Conservation (phyloP, 2,113 vertebrate genomes). For the Prolemur simus region DNA sequence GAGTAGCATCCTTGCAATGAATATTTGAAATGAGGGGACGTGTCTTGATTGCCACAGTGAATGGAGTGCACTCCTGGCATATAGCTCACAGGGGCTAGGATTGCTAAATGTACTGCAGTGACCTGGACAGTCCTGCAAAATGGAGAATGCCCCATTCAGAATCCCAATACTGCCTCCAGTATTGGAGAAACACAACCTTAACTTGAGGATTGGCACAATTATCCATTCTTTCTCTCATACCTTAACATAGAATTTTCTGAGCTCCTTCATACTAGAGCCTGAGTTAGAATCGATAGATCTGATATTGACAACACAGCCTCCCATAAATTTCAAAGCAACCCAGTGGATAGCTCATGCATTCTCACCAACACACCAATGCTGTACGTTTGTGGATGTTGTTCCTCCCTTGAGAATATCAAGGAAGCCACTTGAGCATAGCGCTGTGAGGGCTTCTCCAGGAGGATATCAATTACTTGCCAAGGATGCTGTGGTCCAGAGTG, state of each 20-base stretch:
- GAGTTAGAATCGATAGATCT: neutral
- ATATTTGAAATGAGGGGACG: neutral
- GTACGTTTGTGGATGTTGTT: neutral
- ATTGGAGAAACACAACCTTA: neutral
- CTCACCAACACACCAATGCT: neutral
- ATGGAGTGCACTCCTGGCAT: neutral
- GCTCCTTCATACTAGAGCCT: neutral
- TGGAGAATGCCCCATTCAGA: neutral
- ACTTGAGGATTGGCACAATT: neutral
- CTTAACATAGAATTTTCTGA: neutral
- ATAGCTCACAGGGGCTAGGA: neutral
- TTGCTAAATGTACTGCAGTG: neutral
- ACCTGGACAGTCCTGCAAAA: neutral
- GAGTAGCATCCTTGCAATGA: neutral
- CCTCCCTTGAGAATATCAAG: neutral
- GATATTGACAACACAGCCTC: neutral
- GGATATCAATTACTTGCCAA: neutral
- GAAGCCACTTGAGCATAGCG: neutral
- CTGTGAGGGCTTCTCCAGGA: neutral
- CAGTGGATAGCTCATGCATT: neutral
- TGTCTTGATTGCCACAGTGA: neutral
- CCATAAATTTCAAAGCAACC: neutral
- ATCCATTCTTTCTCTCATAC: neutral
- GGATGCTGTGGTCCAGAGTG: neutral
- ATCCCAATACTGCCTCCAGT: neutral